Conservation (phyloP, 53 echinoderm and acorn worm species). For the Luidia sarsii region DNA sequence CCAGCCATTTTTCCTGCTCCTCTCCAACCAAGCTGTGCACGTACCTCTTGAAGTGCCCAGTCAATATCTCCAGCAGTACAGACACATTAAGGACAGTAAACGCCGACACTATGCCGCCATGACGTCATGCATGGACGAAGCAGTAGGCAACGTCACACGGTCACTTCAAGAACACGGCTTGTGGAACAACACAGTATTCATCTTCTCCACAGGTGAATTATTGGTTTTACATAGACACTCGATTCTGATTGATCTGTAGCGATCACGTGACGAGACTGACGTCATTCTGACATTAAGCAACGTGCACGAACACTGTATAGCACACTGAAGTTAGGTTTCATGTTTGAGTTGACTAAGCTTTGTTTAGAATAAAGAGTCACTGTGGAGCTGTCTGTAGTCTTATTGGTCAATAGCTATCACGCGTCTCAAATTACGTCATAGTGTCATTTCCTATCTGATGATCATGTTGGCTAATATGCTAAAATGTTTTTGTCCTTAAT, state of each 20-base stretch:
- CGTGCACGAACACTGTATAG: too few species aligned
- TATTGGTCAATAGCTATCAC: too few species aligned
- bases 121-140: slow-evolving; percentile 79
- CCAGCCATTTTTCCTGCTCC: slow-evolving; percentile 70
- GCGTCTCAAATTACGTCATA: too few species aligned
- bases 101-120: slow-evolving; percentile 61
- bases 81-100: slow-evolving; percentile 14
- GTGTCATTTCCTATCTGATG: too few species aligned
- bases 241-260: not conserved
- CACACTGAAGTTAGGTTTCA: too few species aligned
- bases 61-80: slow-evolving; percentile 46
- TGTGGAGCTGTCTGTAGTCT: too few species aligned
- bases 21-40: slow-evolving; percentile 74
- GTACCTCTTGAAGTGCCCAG: slow-evolving; percentile 62
- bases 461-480: too few species aligned
- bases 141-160: slow-evolving; percentile 63
- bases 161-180: slow-evolving; percentile 54
- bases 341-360: too few species aligned
- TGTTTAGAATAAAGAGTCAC: too few species aligned
- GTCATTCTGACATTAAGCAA: too few species aligned
- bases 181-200: slow-evolving; percentile 67
- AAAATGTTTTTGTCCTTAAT: too few species aligned
- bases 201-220: slow-evolving; percentile 69
- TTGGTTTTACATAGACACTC: not conserved
- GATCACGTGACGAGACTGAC: too few species aligned